Base-by-base conservation (phyloP, 2,888 invertebrate genomes). In the Lasioglossum marginatum region DNA sequence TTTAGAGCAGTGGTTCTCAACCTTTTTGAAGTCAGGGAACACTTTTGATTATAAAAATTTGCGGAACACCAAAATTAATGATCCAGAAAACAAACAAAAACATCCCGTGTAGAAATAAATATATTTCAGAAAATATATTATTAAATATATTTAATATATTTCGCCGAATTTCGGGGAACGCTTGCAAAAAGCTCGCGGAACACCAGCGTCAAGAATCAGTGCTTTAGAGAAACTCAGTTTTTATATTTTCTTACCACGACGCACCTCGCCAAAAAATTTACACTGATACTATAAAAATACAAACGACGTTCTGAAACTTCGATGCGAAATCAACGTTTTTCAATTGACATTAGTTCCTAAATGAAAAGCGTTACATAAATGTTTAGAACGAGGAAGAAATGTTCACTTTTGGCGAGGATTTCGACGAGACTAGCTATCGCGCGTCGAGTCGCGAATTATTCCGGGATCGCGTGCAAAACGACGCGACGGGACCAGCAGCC, bases 401-500 rank as follows among this genome's bases (percentile, higher is more conserved):
- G 8, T 8, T n/a, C 52, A 10, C 2, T 52, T 52, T n/a, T 10
- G 23, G 8, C 52, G 23, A 52, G 52, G 52, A 52, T 52, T 52
- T 52, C 52, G 52, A 10, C 23, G 8, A 52, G 52, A 52, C 23
- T 23, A n/a, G 8, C 10, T n/a, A 52, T 2, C 8, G 52, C 10
- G 52, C 60, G 60, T 40, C 19, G 48, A 34, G 73, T 76, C 79
- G 76, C 76, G 77, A 77, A 71, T 80, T 79, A 85, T 81, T 70
- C 76, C 75, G 60, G 80, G 68, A 76, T 77, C 84, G 85, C 73
- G 79, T 83, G 83, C 74, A 37, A 43, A 52, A 52, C 74, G 82
- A 60, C 63, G 60, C 74, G 82, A 60, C 63, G 60, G 27, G 43
- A 52, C 52, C 52, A n/a, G 52, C 23, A n/a, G 43, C 52, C 34